Percentiles rank a stretch among this genome's conserved stretches.
These are phyloP conservation scores for Archocentrus centrarchus DNA, from an alignment of 2,113 vertebrate species.

Conservation along the genomic window DNA sequence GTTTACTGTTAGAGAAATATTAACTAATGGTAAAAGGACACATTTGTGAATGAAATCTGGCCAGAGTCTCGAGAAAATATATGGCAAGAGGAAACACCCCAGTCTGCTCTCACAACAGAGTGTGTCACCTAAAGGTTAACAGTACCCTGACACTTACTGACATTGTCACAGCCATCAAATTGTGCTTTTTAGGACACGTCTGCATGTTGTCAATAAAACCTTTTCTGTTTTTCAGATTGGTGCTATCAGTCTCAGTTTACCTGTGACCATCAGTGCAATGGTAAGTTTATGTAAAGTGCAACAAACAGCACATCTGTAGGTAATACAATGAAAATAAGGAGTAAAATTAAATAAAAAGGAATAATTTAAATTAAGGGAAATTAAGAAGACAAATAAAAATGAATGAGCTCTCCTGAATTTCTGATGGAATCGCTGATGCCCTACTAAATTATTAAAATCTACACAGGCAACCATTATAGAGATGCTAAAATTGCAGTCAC, in stretches of 20 bases:
- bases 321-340: neutral
- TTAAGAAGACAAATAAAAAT: neutral
- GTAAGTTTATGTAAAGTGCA: slow-evolving; percentile 61
- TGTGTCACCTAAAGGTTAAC: slow-evolving; percentile 10
- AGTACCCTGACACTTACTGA: neutral
- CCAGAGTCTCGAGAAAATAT: neutral
- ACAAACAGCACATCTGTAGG: neutral
- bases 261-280: slow-evolving; percentile 73
- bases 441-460: slow-evolving; percentile 8
- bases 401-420: neutral
- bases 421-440: neutral
- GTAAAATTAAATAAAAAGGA: too few relatives aligned
- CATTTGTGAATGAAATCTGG: slow-evolving; percentile 27
- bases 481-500: neutral
- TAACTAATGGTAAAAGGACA: slow-evolving; percentile 22
- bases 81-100: slow-evolving; percentile 17
- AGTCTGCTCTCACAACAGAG: neutral
- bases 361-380: neutral
- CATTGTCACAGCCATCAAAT: neutral
- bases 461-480: neutral
- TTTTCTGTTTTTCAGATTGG: slow-evolving; percentile 74
- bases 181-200: neutral
- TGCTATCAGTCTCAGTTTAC: slow-evolving; percentile 80
- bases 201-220: neutral
- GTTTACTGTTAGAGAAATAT: slow-evolving; percentile 45